Evolutionary conservation across 2,113 vertebrate species (phyloP).

Genomic region (Corythoichthys intestinalis): DNA sequence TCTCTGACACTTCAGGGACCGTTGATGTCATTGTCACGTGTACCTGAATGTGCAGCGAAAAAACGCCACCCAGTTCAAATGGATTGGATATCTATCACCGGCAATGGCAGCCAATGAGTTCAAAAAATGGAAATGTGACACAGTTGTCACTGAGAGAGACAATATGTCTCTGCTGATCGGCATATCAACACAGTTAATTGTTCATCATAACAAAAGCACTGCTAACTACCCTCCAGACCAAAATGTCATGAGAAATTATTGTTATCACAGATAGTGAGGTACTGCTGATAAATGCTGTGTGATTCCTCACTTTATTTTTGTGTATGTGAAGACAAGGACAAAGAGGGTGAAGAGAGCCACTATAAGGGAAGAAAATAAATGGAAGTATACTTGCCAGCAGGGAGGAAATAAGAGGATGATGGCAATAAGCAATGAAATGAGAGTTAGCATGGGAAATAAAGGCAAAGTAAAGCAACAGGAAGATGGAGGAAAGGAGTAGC

Average conservation of each 20-base stretch:
- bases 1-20: slow-evolving; percentile 37
- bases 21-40: slow-evolving; percentile 33
- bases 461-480: neutral
- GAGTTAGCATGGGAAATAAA: slow-evolving; percentile 1
- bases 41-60: neutral
- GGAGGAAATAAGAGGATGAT: slow-evolving; percentile 37
- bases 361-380: slow-evolving; percentile 17
- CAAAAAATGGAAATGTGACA: neutral
- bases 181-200: neutral
- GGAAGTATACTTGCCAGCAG: slow-evolving; percentile 28
- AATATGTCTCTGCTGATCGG: neutral
- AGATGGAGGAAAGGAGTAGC: slow-evolving; percentile 20
- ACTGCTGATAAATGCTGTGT: neutral
- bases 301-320: neutral
- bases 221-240: neutral
- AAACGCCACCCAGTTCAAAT: no score
- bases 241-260: neutral
- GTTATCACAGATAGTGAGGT: neutral
- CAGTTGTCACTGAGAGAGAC: neutral
- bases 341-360: slow-evolving; percentile 12
- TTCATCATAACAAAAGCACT: neutral
- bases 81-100: no score
- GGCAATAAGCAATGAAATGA: slow-evolving; percentile 1
- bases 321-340: slow-evolving; percentile 29
- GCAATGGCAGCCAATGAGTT: no score